Evolutionary conservation across 64 coral and sea anemone genomes (phyloP).

Genomic region (Anthopleura sola): DNA sequence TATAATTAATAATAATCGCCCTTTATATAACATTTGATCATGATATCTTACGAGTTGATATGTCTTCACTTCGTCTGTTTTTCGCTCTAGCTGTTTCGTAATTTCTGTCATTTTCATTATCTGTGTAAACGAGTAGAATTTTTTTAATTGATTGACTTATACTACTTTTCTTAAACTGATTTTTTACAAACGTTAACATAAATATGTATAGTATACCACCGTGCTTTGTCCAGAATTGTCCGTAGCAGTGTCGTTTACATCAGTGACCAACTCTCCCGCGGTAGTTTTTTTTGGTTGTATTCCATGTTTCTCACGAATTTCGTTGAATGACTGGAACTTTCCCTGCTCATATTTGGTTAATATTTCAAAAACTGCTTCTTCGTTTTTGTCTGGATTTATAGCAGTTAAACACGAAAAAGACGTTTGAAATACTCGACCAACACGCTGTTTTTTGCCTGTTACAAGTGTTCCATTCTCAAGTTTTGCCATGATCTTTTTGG

Average conservation of each 20-base stretch:
- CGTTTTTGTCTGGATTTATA: background rate
- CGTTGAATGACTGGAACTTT: background rate
- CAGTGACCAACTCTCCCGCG: background rate
- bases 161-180: background rate
- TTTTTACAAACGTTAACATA: background rate
- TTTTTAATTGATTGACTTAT: background rate
- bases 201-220: background rate
- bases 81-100: too few relatives aligned
- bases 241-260: background rate
- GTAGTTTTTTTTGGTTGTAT: background rate
- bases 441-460: background rate
- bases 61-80: too few relatives aligned
- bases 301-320: background rate
- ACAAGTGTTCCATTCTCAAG: background rate
- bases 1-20: too few relatives aligned
- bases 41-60: too few relatives aligned
- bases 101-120: background rate
- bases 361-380: background rate
- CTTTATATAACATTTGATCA: too few relatives aligned
- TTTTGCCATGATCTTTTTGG: background rate
- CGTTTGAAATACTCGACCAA: background rate
- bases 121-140: background rate
- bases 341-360: background rate
- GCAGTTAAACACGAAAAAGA: conserved; percentile 14
- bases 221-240: background rate